These are phyloP conservation scores for Oeneis ivallda DNA, from an alignment of 2,888 invertebrate genomes.

Conservation along the genomic window DNA sequence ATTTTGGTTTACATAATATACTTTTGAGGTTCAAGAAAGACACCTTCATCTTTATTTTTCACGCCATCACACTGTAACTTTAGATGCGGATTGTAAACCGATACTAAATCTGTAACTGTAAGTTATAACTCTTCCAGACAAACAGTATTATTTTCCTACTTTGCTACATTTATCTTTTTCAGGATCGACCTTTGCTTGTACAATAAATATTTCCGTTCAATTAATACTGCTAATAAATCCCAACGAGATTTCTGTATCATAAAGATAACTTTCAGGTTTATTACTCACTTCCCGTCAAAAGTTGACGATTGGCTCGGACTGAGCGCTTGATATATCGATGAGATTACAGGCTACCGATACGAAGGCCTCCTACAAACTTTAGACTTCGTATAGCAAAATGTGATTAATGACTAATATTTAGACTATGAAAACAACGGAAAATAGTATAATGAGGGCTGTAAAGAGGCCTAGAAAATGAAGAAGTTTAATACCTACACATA, in stretches of 20 bases:
- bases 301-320: constrained; percentile 60
- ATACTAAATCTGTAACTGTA: constrained; percentile 7
- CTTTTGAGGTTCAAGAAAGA: too few species aligned
- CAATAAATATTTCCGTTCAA: constrained; percentile 30
- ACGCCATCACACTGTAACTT: neutral
- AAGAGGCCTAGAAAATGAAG: too few species aligned
- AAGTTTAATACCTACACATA: too few species aligned
- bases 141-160: constrained; percentile 21
- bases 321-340: constrained; percentile 69
- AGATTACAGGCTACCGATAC: constrained; percentile 60
- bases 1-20: too few species aligned
- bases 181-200: constrained; percentile 23
- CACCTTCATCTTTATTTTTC: neutral
- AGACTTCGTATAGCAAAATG: constrained; percentile 1
- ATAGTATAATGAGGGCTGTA: too few species aligned
- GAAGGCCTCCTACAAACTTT: constrained; percentile 42
- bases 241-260: constrained; percentile 31
- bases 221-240: constrained; percentile 33
- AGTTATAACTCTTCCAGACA: constrained; percentile 10
- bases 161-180: constrained; percentile 17
- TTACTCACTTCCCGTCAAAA: constrained; percentile 56
- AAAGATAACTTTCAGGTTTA: constrained; percentile 41
- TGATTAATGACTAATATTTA: neutral
- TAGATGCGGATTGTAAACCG: neutral
- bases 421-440: neutral